Conservation (phyloP, 2,113 vertebrate genomes). For the Hymenochirus boettgeri region DNA sequence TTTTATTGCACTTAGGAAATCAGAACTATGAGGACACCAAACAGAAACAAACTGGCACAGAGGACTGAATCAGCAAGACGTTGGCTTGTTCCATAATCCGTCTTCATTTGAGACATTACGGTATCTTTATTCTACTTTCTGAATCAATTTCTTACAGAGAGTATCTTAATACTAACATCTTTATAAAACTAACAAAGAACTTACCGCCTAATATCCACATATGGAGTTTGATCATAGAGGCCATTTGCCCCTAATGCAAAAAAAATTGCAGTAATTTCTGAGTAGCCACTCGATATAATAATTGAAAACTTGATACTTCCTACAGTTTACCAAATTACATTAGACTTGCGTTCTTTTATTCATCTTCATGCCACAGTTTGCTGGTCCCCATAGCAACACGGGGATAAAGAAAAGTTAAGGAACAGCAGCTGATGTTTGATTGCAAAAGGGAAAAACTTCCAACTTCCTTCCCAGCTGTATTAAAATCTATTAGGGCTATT, state of each 20-base stretch:
- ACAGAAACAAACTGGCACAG: too few species aligned
- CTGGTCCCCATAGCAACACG: constrained; percentile 4
- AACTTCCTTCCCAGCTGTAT: neutral
- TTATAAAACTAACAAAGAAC: neutral
- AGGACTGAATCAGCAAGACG: too few species aligned
- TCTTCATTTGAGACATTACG: too few species aligned
- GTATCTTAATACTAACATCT: too few species aligned
- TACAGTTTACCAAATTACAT: neutral
- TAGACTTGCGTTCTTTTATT: neutral
- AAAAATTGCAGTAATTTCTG: neutral
- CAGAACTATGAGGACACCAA: too few species aligned
- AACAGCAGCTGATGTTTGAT: too few species aligned
- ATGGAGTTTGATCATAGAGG: neutral
- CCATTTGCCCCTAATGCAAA: neutral
- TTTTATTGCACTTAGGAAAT: too few species aligned
- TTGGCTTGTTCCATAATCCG: too few species aligned
- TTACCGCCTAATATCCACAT: neutral
- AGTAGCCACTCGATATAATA: neutral
- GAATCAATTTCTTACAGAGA: too few species aligned
- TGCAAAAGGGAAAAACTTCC: neutral
- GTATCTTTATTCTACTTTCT: too few species aligned
- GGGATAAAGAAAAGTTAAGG: neutral
- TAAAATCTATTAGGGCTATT: too few species aligned
- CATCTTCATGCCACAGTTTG: neutral
- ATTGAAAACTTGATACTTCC: neutral